Percentiles rank a stretch among this genome's conserved stretches.
These are phyloP conservation scores for Mugil cephalus DNA, from an alignment of 2,113 vertebrate genomes.

Conservation along the genomic window DNA sequence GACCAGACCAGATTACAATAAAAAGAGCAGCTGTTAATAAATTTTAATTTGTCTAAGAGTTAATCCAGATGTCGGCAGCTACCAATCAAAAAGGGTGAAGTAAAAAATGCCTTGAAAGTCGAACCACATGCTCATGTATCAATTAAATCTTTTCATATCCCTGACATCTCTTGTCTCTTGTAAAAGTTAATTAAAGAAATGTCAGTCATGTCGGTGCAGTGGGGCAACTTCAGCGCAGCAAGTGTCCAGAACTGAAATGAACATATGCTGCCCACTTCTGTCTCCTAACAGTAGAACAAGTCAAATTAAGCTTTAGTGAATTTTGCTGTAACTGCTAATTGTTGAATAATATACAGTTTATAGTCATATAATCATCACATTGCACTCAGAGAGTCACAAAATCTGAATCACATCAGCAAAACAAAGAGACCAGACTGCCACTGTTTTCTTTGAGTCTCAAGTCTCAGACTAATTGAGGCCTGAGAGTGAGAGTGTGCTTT, in stretches of 20 bases:
- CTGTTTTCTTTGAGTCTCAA: background rate
- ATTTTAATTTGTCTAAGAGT: too few relatives aligned
- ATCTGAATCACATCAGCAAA: background rate
- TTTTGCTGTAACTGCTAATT: background rate
- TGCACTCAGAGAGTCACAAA: background rate
- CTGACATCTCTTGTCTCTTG: background rate
- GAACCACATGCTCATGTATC: too few relatives aligned
- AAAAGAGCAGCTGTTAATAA: too few relatives aligned
- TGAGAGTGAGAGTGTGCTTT: background rate
- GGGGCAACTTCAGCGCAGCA: background rate
- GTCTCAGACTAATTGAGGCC: background rate
- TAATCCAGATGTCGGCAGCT: too few relatives aligned
- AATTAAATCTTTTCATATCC: conserved; percentile 6
- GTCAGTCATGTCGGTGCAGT: conserved; percentile 14
- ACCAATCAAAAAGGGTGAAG: background rate
- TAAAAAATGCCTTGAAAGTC: fast-evolving
- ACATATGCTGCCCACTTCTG: background rate
- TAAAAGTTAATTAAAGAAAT: conserved; percentile 27
- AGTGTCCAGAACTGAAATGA: background rate
- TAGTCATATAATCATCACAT: too few relatives aligned
- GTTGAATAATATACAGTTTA: too few relatives aligned
- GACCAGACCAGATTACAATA: too few relatives aligned
- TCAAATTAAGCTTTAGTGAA: background rate
- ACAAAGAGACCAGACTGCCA: background rate
- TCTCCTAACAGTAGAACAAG: background rate